Percentiles rank a stretch among this genome's conserved stretches.
Evolutionary conservation across 2,797 vertebrate genomes (phyloP).

Genomic region (Rhinichthys osculus): DNA sequence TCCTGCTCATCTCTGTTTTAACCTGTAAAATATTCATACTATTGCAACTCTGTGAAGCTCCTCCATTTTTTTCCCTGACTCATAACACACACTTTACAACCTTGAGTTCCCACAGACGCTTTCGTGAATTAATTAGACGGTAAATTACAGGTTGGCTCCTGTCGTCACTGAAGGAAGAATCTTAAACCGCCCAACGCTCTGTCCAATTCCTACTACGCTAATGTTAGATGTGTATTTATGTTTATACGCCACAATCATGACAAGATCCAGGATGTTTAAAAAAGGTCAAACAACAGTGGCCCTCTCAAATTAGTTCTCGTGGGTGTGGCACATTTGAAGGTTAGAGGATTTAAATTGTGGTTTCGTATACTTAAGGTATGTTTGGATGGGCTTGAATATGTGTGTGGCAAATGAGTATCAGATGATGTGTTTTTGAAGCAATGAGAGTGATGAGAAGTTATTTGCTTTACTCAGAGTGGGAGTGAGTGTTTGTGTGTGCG

Average conservation of each 20-base stretch:
- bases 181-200: constrained; percentile 27
- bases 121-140: constrained; percentile 64
- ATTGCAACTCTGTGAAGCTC: constrained; percentile 71
- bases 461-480: constrained; percentile 38
- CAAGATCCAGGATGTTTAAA: constrained; percentile 62
- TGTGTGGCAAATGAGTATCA: constrained; percentile 48
- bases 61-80: constrained; percentile 64
- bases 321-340: constrained; percentile 32
- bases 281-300: constrained; percentile 56
- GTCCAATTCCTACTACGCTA: constrained; percentile 46
- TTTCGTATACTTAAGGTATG: background rate
- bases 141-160: constrained; percentile 61
- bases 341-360: constrained; percentile 44
- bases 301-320: constrained; percentile 41
- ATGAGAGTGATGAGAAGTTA: constrained; percentile 6
- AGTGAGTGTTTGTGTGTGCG: background rate
- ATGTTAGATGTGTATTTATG: constrained; percentile 59
- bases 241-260: constrained; percentile 48
- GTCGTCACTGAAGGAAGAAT: constrained; percentile 45
- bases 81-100: constrained; percentile 63
- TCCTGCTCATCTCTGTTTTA: constrained; percentile 72
- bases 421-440: constrained; percentile 36
- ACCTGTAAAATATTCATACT: constrained; percentile 80
- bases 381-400: constrained; percentile 23
- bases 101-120: constrained; percentile 57